Conservation (phyloP, 2,113 vertebrate species). For the Parus major region DNA sequence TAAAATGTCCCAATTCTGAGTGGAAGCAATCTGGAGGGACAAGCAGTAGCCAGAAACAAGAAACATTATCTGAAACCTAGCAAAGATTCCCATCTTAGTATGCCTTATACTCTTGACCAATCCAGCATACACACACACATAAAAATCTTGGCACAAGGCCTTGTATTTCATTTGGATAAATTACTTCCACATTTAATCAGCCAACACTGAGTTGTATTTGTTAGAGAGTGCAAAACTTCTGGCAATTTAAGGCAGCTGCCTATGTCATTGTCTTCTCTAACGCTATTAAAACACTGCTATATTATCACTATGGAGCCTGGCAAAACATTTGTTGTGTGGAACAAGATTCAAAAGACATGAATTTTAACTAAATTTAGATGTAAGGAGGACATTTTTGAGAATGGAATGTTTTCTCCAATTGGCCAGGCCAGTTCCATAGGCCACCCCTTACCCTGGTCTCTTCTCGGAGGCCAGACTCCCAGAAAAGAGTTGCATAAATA, state of each 20-base stretch:
- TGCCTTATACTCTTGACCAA: neutral
- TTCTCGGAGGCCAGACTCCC: neutral
- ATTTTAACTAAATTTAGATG: neutral
- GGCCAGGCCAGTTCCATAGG: accelerated
- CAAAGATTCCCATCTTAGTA: neutral
- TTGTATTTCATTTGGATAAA: conserved; percentile 21
- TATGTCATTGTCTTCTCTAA: conserved; percentile 16
- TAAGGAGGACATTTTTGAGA: neutral
- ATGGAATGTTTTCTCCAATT: neutral
- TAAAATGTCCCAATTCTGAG: neutral
- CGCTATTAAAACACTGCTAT: neutral
- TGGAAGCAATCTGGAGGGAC: neutral
- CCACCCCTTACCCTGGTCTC: neutral
- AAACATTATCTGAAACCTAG: neutral
- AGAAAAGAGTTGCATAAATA: neutral
- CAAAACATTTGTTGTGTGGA: neutral
- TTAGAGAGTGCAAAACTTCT: neutral
- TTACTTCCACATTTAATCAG: conserved; percentile 58
- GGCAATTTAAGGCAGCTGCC: neutral
- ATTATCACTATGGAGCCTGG: neutral
- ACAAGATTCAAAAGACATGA: neutral
- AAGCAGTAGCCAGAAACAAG: neutral
- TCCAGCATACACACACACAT: neutral
- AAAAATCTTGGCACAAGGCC: conserved; percentile 1
- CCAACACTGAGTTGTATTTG: conserved; percentile 5